phyloP scores from a whole-genome alignment of 2,888 invertebrate species.

The Dasysyrphus tricinctus region DNA sequence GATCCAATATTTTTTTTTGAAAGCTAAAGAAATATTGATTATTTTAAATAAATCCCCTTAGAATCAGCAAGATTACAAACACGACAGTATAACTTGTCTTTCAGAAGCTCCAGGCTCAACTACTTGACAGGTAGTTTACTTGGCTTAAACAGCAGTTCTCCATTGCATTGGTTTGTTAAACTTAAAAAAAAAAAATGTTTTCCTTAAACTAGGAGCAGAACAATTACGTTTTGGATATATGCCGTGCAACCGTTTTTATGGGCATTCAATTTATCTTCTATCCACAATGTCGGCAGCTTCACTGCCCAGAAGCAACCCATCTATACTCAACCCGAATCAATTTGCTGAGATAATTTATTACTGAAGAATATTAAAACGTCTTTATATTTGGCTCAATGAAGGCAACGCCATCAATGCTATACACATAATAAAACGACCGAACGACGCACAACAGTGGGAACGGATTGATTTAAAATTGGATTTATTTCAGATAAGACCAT shows the following conservation, averaged over 20 bases:
- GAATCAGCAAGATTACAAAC: too few species aligned
- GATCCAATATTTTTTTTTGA: neutral
- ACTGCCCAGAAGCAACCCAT: conserved; percentile 62
- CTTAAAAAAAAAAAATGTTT: conserved; percentile 1
- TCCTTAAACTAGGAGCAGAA: conserved; percentile 59
- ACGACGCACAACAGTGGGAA: neutral
- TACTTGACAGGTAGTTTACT: conserved; percentile 66
- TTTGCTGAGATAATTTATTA: conserved; percentile 74
- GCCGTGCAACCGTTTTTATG: conserved; percentile 45
- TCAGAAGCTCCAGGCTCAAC: conserved; percentile 39
- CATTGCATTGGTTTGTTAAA: conserved; percentile 29
- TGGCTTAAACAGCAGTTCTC: conserved; percentile 64
- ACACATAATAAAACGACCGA: neutral
- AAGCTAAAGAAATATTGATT: conserved; percentile 44
- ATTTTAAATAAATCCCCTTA: conserved; percentile 48
- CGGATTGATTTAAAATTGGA: neutral
- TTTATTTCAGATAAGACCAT: too few species aligned
- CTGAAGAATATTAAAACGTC: conserved; percentile 74
- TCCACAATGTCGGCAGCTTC: conserved; percentile 69
- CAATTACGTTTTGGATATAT: conserved; percentile 72
- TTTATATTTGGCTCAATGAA: conserved; percentile 71
- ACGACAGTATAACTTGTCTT: conserved; percentile 29
- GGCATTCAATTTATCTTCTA: conserved; percentile 70
- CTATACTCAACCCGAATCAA: conserved; percentile 62
- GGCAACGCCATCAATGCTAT: neutral